Conservation (phyloP, 92 coral and sea anemone genomes). For the Zoanthus gigantus region DNA sequence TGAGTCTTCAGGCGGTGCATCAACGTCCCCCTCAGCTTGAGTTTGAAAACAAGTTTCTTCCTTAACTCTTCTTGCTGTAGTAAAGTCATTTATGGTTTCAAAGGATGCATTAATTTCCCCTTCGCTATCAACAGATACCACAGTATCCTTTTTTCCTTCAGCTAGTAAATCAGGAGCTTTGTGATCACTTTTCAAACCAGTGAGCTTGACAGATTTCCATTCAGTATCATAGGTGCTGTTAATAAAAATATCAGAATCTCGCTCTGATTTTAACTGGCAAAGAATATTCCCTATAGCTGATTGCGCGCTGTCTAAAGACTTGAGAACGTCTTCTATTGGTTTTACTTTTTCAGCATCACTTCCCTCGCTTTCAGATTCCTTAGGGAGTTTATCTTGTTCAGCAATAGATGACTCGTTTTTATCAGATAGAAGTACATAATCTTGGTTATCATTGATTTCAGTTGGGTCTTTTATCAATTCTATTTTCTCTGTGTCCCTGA, state of each 20-base stretch:
- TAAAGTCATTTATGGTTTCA: neutral
- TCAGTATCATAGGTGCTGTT: neutral
- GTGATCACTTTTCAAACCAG: neutral
- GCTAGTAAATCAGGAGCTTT: neutral
- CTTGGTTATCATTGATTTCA: neutral
- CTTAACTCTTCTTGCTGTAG: neutral
- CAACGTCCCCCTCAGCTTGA: neutral
- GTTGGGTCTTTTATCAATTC: neutral
- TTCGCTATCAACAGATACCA: neutral
- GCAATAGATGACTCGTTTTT: neutral
- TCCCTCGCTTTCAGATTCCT: neutral
- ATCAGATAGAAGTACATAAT: neutral
- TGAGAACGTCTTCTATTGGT: constrained; percentile 16
- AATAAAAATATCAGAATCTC: neutral
- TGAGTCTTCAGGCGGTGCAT: neutral
- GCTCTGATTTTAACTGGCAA: constrained; percentile 7
- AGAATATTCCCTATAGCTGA: constrained; percentile 32
- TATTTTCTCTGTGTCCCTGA: constrained; percentile 28
- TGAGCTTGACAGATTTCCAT: neutral
- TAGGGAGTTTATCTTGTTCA: neutral
- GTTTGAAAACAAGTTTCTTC: neutral
- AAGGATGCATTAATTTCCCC: neutral
- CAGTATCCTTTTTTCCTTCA: neutral
- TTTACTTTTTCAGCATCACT: neutral
- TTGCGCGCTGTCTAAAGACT: constrained; percentile 38